Conservation (phyloP, 2,888 invertebrate species). For the Ophion ellenae region DNA sequence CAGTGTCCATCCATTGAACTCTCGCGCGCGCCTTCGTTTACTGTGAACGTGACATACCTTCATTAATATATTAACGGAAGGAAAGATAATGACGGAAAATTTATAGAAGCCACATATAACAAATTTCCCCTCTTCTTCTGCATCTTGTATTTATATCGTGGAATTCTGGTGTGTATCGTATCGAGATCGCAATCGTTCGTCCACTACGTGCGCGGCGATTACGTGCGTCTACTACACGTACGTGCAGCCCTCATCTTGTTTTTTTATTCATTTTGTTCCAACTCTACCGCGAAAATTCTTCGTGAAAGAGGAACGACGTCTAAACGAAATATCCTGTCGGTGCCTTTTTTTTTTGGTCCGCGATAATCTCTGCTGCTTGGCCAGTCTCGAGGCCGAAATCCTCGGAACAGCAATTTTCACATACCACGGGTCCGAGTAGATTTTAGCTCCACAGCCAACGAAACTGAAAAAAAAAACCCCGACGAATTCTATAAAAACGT, state of each 20-base stretch:
- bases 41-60: slow-evolving; percentile 38
- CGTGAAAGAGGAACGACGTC: slow-evolving; percentile 20
- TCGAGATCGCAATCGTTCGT: background rate
- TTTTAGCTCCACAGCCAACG: slow-evolving; percentile 7
- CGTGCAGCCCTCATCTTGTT: background rate
- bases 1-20: slow-evolving; percentile 59
- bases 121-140: background rate
- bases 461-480: slow-evolving; percentile 6
- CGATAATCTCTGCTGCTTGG: slow-evolving; percentile 25
- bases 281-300: slow-evolving; percentile 24
- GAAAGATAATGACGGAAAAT: slow-evolving; percentile 77
- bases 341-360: slow-evolving; percentile 14
- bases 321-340: slow-evolving; percentile 20
- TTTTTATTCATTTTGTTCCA: background rate
- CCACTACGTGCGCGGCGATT: background rate
- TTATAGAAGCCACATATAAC: slow-evolving; percentile 41
- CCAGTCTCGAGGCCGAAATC: slow-evolving; percentile 40
- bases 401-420: slow-evolving; percentile 49
- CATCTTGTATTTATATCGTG: slow-evolving; percentile 17
- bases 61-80: slow-evolving; percentile 78
- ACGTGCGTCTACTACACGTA: background rate
- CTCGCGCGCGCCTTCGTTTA: too few species aligned
- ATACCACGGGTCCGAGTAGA: slow-evolving; percentile 11
- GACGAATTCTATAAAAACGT: slow-evolving; percentile 10
- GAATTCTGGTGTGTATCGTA: background rate